Conservation (phyloP, 1,140 invertebrate species). For the Parasteatoda tepidariorum region DNA sequence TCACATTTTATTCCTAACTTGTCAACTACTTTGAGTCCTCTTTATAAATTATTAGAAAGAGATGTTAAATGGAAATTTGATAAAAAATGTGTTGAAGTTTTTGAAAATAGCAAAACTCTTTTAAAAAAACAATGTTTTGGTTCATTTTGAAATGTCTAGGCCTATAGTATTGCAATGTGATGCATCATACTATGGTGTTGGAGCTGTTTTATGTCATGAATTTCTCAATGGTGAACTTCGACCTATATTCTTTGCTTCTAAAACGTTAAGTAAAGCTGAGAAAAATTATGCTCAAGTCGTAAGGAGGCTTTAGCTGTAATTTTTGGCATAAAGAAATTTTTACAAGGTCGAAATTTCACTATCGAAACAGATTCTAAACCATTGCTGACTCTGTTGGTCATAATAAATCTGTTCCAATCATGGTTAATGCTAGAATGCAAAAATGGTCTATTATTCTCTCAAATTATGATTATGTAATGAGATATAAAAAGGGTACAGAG, state of each 20-base stretch:
- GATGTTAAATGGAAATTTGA: background rate
- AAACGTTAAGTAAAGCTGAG: background rate
- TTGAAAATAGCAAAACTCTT: background rate
- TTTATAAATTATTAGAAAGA: slow-evolving; percentile 65
- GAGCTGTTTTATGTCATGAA: background rate
- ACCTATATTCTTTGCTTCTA: background rate
- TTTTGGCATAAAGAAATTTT: background rate
- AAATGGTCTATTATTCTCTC: slow-evolving; percentile 57
- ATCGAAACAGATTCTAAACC: background rate
- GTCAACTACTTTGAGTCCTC: slow-evolving; percentile 65
- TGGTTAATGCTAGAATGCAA: background rate
- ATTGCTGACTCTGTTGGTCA: background rate
- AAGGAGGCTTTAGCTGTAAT: background rate
- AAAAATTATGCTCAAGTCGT: background rate
- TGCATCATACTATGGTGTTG: background rate
- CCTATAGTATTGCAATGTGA: background rate
- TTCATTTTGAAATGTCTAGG: background rate
- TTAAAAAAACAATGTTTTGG: background rate
- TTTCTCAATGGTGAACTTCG: background rate
- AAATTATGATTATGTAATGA: slow-evolving; percentile 62
- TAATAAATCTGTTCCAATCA: background rate
- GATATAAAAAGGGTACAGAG: too few species aligned
- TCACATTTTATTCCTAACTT: slow-evolving; percentile 69
- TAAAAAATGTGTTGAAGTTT: background rate
- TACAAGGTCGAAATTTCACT: background rate